phyloP scores from a whole-genome alignment of 2,888 invertebrate species.

The Zaprionus bogoriensis region DNA sequence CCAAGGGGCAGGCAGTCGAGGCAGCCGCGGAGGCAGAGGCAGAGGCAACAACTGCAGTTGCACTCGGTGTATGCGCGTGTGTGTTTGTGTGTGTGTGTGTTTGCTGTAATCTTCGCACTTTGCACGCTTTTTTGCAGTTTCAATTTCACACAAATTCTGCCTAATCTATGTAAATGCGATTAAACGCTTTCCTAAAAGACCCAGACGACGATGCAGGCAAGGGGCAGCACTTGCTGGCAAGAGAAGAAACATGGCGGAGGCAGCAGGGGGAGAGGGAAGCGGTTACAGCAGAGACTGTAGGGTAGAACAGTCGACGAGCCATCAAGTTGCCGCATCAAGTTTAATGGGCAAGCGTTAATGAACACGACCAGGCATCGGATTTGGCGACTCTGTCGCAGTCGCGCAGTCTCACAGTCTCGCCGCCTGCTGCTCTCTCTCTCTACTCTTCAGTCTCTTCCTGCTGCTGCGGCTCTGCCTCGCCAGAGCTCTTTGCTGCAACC shows the following conservation, averaged over 20 bases:
- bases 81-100: constrained; percentile 1
- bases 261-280: background rate
- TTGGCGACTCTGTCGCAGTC: constrained; percentile 3
- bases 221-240: too few relatives aligned
- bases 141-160: constrained; percentile 78
- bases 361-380: constrained; percentile 70
- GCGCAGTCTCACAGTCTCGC: background rate
- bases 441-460: background rate
- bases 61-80: constrained; percentile 8
- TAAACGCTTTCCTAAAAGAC: constrained; percentile 72
- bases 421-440: background rate
- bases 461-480: background rate
- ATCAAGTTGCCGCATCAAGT: constrained; percentile 59
- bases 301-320: constrained; percentile 45
- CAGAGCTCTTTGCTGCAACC: background rate
- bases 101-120: constrained; percentile 65
- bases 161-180: constrained; percentile 79
- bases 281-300: background rate
- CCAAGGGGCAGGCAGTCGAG: background rate
- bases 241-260: background rate
- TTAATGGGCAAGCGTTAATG: constrained; percentile 82
- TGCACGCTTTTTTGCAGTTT: constrained; percentile 70
- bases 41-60: too few relatives aligned
- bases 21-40: too few relatives aligned
- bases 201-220: constrained; percentile 11